Evolutionary conservation across 2,113 vertebrate genomes (phyloP), one percentile per base, ranked within the genome.

Genomic region (Limnothrissa miodon): DNA sequence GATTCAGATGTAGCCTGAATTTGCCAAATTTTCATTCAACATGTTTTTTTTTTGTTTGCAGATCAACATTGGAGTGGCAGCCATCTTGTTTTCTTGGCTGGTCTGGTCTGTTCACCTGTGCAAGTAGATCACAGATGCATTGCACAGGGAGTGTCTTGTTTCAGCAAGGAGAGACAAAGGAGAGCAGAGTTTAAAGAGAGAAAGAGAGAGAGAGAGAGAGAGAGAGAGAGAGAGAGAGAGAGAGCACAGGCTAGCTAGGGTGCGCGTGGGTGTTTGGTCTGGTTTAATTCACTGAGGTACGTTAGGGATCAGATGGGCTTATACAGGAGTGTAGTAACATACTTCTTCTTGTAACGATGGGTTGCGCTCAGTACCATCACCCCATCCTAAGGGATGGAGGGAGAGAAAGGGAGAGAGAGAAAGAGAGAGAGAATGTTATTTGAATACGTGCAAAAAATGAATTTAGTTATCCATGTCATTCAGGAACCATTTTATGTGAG

Each of bases 321-420:
- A 79, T 95, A 95, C 1, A 95, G 89, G 9, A 99, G 93, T 0
- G 97, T 98, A 84, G 98, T 99, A 89, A 99, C 98, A 0, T 99
- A 99, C 87, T 99, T 99, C 96, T 99, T 99, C 95, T 99, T 99
- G 92, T 98, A 99, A 85, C 98, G 97, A 84, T 99, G 98, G 0
- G 98, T 99, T 1, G 96, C 98, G 25, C 98, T 99, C 66, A 99
- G 97, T 82, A 99, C 98, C 98, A 99, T 99, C 85, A 99, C 97
- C 0, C 98, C 97, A 1, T 99, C 98, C 98, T 99, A 92, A 44
- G 33, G 7, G 4, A 59, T 5, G n/a, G 23, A 82, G 56, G 42
- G 17, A 83, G 17, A 59, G 6, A 15, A 13, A 51, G 21, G 17
- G 44, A 29, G 48, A 78, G 10, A 21, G 51, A 15, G 11, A 33